Evolutionary conservation across 2,113 vertebrate genomes (phyloP).

Genomic region (Barnardius zonarius): DNA sequence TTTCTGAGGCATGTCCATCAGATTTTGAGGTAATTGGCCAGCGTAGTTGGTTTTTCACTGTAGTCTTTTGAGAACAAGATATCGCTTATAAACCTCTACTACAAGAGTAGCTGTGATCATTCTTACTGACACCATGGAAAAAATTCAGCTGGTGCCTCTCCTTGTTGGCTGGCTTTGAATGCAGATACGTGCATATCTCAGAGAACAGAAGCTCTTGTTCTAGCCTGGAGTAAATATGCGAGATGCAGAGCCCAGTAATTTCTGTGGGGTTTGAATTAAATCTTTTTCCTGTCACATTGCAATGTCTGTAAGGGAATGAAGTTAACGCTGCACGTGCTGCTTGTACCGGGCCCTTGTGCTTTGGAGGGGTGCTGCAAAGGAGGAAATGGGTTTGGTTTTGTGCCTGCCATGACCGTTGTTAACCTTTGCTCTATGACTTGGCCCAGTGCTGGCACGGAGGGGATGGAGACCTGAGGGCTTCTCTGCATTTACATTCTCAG

Average conservation of each 20-base stretch:
- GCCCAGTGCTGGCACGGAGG: neutral
- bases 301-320: neutral
- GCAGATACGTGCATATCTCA: accelerated
- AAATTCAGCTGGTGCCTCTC: neutral
- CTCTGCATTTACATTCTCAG: neutral
- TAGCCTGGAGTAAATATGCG: neutral
- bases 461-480: neutral
- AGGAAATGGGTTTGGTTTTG: neutral
- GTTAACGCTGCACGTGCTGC: accelerated
- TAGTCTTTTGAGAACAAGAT: neutral
- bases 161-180: neutral
- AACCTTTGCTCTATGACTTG: neutral
- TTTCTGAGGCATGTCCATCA: neutral
- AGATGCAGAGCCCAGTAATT: neutral
- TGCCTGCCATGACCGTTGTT: accelerated
- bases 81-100: neutral
- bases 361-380: neutral
- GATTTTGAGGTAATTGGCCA: neutral
- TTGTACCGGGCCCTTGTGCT: accelerated
- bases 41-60: neutral
- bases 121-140: neutral
- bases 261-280: neutral
- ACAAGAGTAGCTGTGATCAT: neutral
- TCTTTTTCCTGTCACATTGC: neutral
- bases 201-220: neutral